Conservation (phyloP, 2,113 vertebrate species). For the Opisthocomus hoazin region DNA sequence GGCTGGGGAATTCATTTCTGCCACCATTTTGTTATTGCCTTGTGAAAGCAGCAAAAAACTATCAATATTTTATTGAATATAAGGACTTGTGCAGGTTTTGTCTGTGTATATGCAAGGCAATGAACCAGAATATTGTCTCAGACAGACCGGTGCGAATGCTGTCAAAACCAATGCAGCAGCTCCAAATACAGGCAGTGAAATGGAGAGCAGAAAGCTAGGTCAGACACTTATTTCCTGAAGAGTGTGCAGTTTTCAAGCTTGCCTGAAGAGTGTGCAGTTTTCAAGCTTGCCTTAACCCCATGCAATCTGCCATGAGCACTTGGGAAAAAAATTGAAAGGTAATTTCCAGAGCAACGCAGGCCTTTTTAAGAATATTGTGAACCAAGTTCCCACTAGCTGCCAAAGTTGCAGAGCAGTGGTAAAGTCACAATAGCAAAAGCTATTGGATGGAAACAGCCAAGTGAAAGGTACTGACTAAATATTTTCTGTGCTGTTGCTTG, state of each 20-base stretch:
- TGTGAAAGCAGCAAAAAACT: neutral
- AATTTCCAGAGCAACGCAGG: neutral
- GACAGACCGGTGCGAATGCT: neutral
- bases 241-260: neutral
- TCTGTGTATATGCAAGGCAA: neutral
- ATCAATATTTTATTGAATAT: constrained; percentile 46
- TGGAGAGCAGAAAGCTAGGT: neutral
- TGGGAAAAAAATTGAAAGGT: neutral
- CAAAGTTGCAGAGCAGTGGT: neutral
- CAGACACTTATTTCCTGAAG: neutral
- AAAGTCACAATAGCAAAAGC: neutral
- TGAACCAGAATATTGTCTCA: neutral
- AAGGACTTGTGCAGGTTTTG: neutral
- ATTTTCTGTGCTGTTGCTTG: neutral
- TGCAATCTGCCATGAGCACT: neutral
- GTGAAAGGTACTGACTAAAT: neutral
- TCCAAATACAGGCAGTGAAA: neutral
- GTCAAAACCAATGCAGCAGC: constrained; percentile 5
- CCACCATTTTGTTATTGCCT: neutral
- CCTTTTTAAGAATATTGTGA: neutral
- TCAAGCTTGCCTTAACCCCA: neutral
- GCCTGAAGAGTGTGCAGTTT: neutral
- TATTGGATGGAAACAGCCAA: neutral
- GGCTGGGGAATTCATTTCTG: neutral
- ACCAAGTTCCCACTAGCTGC: neutral